Evolutionary conservation across 2,113 vertebrate species (phyloP), one percentile per base, ranked within the genome.

Genomic region (Ariopsis seemanni): DNA sequence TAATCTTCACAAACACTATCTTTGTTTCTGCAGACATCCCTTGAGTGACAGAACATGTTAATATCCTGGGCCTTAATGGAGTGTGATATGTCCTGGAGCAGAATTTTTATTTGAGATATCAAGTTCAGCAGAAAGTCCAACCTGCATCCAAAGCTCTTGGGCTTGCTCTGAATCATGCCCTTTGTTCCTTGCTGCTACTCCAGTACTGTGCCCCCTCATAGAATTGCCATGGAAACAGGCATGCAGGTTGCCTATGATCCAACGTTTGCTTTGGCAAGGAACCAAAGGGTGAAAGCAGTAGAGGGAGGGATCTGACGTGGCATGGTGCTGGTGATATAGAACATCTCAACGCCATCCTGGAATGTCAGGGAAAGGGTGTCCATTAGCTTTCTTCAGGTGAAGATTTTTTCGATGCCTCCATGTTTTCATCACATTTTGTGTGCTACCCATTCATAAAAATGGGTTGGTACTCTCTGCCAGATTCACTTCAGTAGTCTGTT

Each of bases 231-330:
- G 94, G 96, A 92, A 95, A 93, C 93, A 0, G 69, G 90, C 85
- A 83, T 88, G 82, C 74, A 9, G 91, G 91, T 92, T 89, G 95
- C 93, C 92, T 88, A 88, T 55, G 71, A 93, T 90, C 91, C 90
- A 53, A 30, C 95, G 92, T 96, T 97, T 96, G 92, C 93, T 87
- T 96, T 97, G 96, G 96, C 95, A 90, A 75, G 6, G 77, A 93
- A 94, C 96, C 95, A 96, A 95, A 96, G 94, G 87, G 1, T 2
- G 10, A 58, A 72, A 85, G 87, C 92, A 92, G 63, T 9, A 85
- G 50, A 62, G 58, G 80, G 77, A 60, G 93, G 90, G 88, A 88
- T 84, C 93, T 92, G 93, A 92, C 80, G 75, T 84, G 85, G 88
- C 74, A 55, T 67, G 71, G 60, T 90, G 90, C 89, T 91, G 91